Evolutionary conservation across 2,888 invertebrate genomes (phyloP).

Genomic region (Nebria brevicollis): DNA sequence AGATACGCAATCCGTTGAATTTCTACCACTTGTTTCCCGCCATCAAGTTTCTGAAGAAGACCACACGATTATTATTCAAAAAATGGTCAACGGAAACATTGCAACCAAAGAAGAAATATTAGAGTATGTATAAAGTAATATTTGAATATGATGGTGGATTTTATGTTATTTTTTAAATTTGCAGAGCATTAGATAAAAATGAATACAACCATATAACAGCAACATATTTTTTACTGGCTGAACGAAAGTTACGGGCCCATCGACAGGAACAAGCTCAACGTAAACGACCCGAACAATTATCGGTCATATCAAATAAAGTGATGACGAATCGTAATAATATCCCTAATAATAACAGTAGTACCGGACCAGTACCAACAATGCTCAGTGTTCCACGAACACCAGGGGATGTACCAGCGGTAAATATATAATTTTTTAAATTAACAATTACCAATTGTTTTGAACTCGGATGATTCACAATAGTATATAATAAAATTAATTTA

Average conservation of each 20-base stretch:
- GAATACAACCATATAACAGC: slow-evolving; percentile 99
- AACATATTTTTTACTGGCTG: slow-evolving; percentile 96
- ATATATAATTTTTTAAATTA: slow-evolving; percentile 16
- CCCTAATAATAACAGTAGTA: slow-evolving; percentile 53
- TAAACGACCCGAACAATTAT: slow-evolving; percentile 61
- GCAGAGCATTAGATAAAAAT: slow-evolving; percentile 89
- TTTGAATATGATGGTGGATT: slow-evolving; percentile 9
- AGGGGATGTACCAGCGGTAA: slow-evolving; percentile 74
- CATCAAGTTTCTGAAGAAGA: slow-evolving; percentile 93
- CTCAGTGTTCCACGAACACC: slow-evolving; percentile 74
- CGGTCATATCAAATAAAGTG: slow-evolving; percentile 56
- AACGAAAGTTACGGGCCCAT: slow-evolving; percentile 85
- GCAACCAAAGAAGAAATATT: slow-evolving; percentile 94
- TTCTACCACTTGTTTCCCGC: slow-evolving; percentile 85
- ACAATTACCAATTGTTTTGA: not conserved
- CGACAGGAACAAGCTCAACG: slow-evolving; percentile 71
- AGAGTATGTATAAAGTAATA: slow-evolving; percentile 69
- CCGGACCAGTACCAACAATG: slow-evolving; percentile 59
- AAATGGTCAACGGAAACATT: slow-evolving; percentile 96
- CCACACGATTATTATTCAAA: slow-evolving; percentile 89
- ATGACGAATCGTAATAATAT: slow-evolving; percentile 54
- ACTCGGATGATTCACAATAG: not conserved
- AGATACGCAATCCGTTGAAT: slow-evolving; percentile 68
- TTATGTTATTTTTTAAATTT: slow-evolving; percentile 49
- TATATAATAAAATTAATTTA: no score